Percentiles rank a stretch among this genome's conserved stretches.
Evolutionary conservation across 2,797 vertebrate genomes (phyloP).

Genomic region (Cossypha niveicapilla): DNA sequence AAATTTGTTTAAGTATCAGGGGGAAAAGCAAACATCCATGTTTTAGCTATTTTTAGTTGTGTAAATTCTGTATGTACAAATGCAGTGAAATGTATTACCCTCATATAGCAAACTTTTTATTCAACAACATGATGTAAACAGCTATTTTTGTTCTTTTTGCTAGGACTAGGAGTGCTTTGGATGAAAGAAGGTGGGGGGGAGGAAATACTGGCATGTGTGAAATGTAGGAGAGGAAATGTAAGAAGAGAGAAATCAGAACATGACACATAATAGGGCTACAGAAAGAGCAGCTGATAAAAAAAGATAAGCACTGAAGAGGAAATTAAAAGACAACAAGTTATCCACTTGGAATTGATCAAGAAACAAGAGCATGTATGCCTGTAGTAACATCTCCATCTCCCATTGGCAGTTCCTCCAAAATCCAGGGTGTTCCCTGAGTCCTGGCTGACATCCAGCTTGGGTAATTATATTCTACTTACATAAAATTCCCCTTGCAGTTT

Average conservation of each 20-base stretch:
- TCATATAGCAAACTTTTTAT: neutral
- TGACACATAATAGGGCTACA: slow-evolving; percentile 21
- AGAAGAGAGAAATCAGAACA: slow-evolving; percentile 43
- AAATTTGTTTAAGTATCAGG: neutral
- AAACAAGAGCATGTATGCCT: slow-evolving; percentile 23
- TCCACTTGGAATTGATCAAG: slow-evolving; percentile 51
- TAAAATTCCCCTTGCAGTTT: slow-evolving; percentile 55
- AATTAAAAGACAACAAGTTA: slow-evolving; percentile 51
- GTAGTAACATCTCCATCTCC: slow-evolving; percentile 60
- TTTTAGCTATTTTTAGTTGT: neutral
- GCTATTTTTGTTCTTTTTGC: slow-evolving; percentile 28
- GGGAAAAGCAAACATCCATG: neutral
- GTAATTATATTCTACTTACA: slow-evolving; percentile 62
- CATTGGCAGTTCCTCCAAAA: slow-evolving; percentile 50
- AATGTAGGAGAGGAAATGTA: slow-evolving; percentile 58
- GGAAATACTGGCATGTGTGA: slow-evolving; percentile 33
- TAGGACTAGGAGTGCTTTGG: slow-evolving; percentile 3
- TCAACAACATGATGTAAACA: neutral
- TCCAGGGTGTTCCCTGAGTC: slow-evolving; percentile 40
- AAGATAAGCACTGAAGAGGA: slow-evolving; percentile 49
- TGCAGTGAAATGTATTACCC: neutral
- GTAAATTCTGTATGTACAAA: neutral
- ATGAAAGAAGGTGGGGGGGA: neutral
- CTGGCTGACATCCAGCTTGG: slow-evolving; percentile 60
- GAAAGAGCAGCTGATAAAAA: slow-evolving; percentile 49